Conservation (phyloP, 2,113 vertebrate genomes). For the Oryzias javanicus region DNA sequence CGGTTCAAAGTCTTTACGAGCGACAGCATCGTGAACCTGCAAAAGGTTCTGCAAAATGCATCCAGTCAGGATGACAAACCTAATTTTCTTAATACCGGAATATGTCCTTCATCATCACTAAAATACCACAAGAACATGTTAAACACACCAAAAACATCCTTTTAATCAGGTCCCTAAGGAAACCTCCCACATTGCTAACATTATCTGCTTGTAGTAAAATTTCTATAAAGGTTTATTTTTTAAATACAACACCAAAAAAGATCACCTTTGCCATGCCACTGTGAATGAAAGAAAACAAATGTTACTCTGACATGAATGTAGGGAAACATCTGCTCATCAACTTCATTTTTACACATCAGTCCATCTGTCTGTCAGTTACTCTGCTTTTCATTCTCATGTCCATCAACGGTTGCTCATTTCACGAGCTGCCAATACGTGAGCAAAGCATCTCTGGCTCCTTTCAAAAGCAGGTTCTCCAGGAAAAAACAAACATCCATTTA, state of each 20-base stretch:
- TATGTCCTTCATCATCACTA: no score
- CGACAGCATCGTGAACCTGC: slow-evolving; percentile 75
- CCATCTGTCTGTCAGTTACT: slow-evolving; percentile 50
- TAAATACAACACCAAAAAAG: slow-evolving; percentile 30
- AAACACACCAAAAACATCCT: no score
- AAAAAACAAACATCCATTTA: slow-evolving; percentile 60
- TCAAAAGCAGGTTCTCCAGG: slow-evolving; percentile 46
- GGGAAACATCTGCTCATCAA: slow-evolving; percentile 56
- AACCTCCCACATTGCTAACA: slow-evolving; percentile 18
- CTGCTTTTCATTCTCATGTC: slow-evolving; percentile 48
- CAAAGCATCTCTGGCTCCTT: slow-evolving; percentile 56
- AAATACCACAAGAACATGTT: no score
- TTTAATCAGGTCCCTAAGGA: slow-evolving; percentile 43
- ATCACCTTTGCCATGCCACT: slow-evolving; percentile 10
- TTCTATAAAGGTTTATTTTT: slow-evolving; percentile 27
- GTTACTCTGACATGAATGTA: slow-evolving; percentile 24
- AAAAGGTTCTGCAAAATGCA: slow-evolving; percentile 81
- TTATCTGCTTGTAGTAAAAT: slow-evolving; percentile 4
- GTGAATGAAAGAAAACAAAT: slow-evolving; percentile 2
- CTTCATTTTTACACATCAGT: slow-evolving; percentile 45
- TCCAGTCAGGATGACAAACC: not conserved
- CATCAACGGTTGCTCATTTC: slow-evolving; percentile 44
- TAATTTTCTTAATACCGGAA: no score
- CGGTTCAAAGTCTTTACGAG: slow-evolving; percentile 81
- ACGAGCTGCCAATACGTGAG: slow-evolving; percentile 49